Evolutionary conservation across 2,113 vertebrate species (phyloP).

Genomic region (Seriola aureovittata): DNA sequence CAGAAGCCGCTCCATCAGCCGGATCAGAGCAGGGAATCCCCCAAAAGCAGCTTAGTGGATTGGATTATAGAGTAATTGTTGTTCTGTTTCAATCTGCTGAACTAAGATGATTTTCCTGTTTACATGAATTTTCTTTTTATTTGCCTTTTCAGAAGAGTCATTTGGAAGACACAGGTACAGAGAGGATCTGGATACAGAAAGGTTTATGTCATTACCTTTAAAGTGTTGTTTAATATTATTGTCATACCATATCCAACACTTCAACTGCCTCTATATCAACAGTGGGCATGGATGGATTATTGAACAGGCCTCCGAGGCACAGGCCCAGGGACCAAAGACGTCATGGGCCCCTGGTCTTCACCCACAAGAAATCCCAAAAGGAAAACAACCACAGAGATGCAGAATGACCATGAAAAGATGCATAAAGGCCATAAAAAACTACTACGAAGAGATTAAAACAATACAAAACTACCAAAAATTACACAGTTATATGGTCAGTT

Average conservation of each 20-base stretch:
- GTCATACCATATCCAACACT: neutral
- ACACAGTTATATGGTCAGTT: too few species aligned
- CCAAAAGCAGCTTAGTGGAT: conserved; percentile 23
- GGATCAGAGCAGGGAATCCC: conserved; percentile 21
- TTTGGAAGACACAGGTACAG: neutral
- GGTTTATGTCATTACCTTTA: too few species aligned
- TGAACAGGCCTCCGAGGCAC: neutral
- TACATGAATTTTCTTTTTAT: too few species aligned
- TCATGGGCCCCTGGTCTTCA: neutral
- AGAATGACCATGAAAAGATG: neutral
- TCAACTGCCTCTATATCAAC: neutral
- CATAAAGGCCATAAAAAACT: neutral
- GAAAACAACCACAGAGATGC: neutral
- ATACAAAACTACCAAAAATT: neutral
- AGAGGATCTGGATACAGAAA: neutral
- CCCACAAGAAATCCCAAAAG: neutral
- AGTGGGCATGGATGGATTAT: neutral
- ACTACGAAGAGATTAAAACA: neutral
- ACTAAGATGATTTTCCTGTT: conserved; percentile 9
- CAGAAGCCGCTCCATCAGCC: neutral
- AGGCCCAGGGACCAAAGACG: neutral
- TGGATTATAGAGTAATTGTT: conserved; percentile 30
- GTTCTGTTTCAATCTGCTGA: conserved; percentile 5
- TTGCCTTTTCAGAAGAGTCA: neutral
- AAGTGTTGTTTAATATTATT: too few species aligned